phyloP scores from a whole-genome alignment of 2,797 vertebrate genomes.

The Rachycentron canadum region DNA sequence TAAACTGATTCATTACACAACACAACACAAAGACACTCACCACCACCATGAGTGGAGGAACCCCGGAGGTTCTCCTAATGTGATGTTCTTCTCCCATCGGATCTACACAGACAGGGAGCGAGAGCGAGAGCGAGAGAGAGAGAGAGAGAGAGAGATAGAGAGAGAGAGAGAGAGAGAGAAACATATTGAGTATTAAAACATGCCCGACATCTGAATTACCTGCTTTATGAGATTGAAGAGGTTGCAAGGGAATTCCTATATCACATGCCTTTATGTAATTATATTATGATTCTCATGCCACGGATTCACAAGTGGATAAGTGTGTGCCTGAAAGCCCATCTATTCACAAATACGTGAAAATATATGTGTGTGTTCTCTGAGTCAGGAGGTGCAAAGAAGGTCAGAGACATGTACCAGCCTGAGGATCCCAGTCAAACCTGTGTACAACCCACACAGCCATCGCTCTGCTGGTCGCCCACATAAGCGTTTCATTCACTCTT shows the following conservation, averaged over 20 bases:
- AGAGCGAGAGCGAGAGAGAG: slow-evolving; percentile 36
- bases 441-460: slow-evolving; percentile 33
- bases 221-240: slow-evolving; percentile 57
- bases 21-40: slow-evolving; percentile 85
- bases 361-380: slow-evolving; percentile 28
- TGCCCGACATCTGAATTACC: slow-evolving; percentile 60
- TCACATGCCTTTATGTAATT: slow-evolving; percentile 68
- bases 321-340: slow-evolving; percentile 53
- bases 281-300: slow-evolving; percentile 55
- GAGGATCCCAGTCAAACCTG: slow-evolving; percentile 52
- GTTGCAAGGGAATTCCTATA: slow-evolving; percentile 63
- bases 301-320: slow-evolving; percentile 70
- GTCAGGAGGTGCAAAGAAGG: slow-evolving; percentile 43
- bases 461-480: slow-evolving; percentile 21
- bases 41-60: slow-evolving; percentile 99
- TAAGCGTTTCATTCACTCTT: slow-evolving; percentile 28
- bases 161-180: slow-evolving; percentile 34
- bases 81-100: slow-evolving; percentile 99
- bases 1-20: slow-evolving; percentile 26
- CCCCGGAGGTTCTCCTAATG: slow-evolving; percentile 98
- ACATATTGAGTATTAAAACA: slow-evolving; percentile 55
- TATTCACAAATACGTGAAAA: slow-evolving; percentile 36
- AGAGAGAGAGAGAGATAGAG: slow-evolving; percentile 27
- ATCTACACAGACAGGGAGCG: slow-evolving; percentile 84
- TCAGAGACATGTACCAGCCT: slow-evolving; percentile 60